These are phyloP conservation scores for Timandra comae DNA, from an alignment of 2,888 invertebrate species.

Conservation along the genomic window DNA sequence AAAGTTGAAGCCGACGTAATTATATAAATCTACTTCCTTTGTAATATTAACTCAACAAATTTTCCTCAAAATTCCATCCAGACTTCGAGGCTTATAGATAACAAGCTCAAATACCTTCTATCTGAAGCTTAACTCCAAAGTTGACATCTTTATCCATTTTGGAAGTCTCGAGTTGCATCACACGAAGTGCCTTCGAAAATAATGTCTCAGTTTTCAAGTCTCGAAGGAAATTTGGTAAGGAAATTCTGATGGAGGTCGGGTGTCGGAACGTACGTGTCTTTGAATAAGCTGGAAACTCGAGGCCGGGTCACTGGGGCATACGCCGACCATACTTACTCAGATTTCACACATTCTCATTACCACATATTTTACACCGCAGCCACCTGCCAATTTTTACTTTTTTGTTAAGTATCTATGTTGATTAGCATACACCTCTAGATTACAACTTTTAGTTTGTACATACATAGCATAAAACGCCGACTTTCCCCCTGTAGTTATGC, in stretches of 20 bases:
- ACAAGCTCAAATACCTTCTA: constrained; percentile 18
- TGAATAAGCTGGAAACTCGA: constrained; percentile 25
- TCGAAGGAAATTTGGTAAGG: constrained; percentile 26
- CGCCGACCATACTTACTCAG: not conserved
- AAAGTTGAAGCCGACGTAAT: not conserved
- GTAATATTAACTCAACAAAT: not conserved
- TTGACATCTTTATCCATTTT: constrained; percentile 19
- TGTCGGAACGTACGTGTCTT: constrained; percentile 22
- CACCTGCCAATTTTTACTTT: no score
- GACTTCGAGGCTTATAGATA: constrained; percentile 8
- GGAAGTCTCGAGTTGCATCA: constrained; percentile 20
- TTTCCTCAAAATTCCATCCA: constrained; percentile 7
- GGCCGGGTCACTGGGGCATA: constrained; percentile 21
- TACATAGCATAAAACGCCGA: no score
- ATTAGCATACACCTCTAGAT: no score
- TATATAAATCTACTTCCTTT: not conserved
- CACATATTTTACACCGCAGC: no score
- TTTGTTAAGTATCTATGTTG: no score
- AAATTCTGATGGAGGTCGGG: constrained; percentile 25
- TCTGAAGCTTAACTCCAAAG: constrained; percentile 16
- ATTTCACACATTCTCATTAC: constrained; percentile 1
- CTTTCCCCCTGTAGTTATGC: no score
- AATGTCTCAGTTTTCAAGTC: constrained; percentile 25
- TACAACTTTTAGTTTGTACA: no score
- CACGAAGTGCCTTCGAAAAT: constrained; percentile 10